Evolutionary conservation across 2,797 vertebrate species (phyloP).

Genomic region (Buphagus erythrorhynchus): DNA sequence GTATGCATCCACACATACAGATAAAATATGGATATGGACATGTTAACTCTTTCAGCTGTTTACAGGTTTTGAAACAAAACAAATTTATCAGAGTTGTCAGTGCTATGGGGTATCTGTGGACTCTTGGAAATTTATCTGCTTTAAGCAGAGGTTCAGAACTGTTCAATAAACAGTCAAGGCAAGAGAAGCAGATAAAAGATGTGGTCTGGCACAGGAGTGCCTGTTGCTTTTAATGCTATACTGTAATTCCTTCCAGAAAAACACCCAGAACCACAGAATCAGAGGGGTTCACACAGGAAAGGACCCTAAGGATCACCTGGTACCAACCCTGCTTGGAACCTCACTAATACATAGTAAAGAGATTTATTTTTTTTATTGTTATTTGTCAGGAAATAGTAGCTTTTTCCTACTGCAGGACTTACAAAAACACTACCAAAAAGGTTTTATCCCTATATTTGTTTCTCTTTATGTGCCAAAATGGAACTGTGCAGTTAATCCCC

Average conservation of each 20-base stretch:
- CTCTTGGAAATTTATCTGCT: neutral
- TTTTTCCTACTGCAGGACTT: neutral
- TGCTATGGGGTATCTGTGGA: neutral
- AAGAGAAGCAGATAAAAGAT: neutral
- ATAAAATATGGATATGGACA: neutral
- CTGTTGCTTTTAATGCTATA: slow-evolving; percentile 48
- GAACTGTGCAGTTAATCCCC: neutral
- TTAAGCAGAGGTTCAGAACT: neutral
- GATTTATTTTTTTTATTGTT: neutral
- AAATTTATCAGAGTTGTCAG: neutral
- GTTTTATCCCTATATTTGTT: neutral
- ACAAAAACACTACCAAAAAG: neutral
- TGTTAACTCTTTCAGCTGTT: neutral
- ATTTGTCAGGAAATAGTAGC: neutral
- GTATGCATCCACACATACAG: fast-evolving
- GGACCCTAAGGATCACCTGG: neutral
- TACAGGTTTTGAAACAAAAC: neutral
- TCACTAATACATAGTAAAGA: neutral
- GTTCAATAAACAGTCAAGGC: neutral
- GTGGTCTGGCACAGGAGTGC: slow-evolving; percentile 26
- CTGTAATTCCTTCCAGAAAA: neutral
- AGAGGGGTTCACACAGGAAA: fast-evolving
- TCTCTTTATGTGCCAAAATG: neutral
- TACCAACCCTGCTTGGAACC: no score
- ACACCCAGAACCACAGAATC: no score